Evolutionary conservation across 2,113 vertebrate species (phyloP), one percentile per base, ranked within the genome.

Genomic region (Thunnus thynnus): DNA sequence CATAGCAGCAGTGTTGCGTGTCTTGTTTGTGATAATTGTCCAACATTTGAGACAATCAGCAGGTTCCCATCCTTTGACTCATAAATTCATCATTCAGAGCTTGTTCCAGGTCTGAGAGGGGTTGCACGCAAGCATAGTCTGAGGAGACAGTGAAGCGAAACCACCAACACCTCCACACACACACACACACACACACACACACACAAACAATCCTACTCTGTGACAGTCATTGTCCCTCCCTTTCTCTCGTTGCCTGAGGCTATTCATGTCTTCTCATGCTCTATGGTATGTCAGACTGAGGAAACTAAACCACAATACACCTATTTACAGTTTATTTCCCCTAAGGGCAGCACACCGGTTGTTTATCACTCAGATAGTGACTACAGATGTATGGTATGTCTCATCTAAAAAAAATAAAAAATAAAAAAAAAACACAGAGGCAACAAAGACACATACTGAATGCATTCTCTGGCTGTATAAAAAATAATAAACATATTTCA

Each of bases 61-160:
- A 84, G 57, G 71, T 88, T 89, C 82, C 73, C 76, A 76, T 73
- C 62, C 82, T 76, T 80, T 93, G 88, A 92, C 74, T 93, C 88
- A 92, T 72, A 52, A 58, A 72, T 64, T 74, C 69, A 80, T 92
- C 88, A 84, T 70, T 66, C 55, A 32, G 48, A 61, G 66, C 17
- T 13, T 46, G 69, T 78, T 80, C 78, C 80, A 76, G 65, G 66
- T 72, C 67, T 78, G 51, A 74, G 27, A 25, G 71, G 1, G 0
- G 62, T 88, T 75, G 86, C 90, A 93, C 79, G 92, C 89, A 88
- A 85, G 14, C 65, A 56, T 27, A 47, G 25, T 73, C 50, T 51
- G 66, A 57, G 30, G 46, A 68, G 27, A 58, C 75, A 25, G 51
- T 12, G 63, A 80, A 73, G 50, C 14, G 13, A 20, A 48, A 46